Percentiles rank a stretch among this genome's conserved stretches.
Evolutionary conservation across 1,140 invertebrate species (phyloP).

Genomic region (Ylistrum balloti): DNA sequence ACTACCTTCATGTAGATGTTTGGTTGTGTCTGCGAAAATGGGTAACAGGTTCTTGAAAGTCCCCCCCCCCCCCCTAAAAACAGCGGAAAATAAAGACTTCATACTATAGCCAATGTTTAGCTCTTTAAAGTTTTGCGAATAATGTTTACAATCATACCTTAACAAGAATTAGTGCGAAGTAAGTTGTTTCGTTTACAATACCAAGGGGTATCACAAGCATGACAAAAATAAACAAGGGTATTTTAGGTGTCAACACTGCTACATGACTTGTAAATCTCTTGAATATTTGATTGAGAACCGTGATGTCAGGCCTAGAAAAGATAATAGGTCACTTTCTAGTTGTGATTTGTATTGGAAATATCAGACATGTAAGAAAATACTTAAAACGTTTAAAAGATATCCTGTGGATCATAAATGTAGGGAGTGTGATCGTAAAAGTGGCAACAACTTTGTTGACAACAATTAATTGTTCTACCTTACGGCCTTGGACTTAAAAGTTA

Average conservation of each 20-base stretch:
- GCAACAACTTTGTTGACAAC: constrained; percentile 39
- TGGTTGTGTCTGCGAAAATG: constrained; percentile 44
- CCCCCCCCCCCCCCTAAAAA: constrained; percentile 19
- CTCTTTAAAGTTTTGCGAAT: constrained; percentile 49
- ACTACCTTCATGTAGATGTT: constrained; percentile 46
- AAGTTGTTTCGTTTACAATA: constrained; percentile 42
- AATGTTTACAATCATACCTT: constrained; percentile 52
- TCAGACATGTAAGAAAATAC: constrained; percentile 46
- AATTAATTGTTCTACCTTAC: constrained; percentile 53
- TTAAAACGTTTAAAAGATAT: constrained; percentile 36
- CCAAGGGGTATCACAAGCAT: background rate
- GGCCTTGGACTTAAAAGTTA: background rate
- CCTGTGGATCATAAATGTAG: constrained; percentile 52
- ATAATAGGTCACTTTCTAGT: background rate
- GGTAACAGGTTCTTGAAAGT: constrained; percentile 51
- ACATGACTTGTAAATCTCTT: constrained; percentile 42
- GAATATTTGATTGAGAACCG: constrained; percentile 50
- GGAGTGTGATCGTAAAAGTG: constrained; percentile 50
- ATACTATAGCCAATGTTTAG: constrained; percentile 48
- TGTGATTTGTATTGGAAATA: constrained; percentile 51
- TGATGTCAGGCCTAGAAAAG: constrained; percentile 1
- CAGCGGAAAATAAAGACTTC: constrained; percentile 41
- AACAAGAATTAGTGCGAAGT: constrained; percentile 42
- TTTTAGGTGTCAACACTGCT: constrained; percentile 41
- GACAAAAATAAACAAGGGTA: background rate